Evolutionary conservation across 2,797 vertebrate genomes (phyloP), one percentile per base, ranked within the genome.

Genomic region (Crypturellus tataupa): DNA sequence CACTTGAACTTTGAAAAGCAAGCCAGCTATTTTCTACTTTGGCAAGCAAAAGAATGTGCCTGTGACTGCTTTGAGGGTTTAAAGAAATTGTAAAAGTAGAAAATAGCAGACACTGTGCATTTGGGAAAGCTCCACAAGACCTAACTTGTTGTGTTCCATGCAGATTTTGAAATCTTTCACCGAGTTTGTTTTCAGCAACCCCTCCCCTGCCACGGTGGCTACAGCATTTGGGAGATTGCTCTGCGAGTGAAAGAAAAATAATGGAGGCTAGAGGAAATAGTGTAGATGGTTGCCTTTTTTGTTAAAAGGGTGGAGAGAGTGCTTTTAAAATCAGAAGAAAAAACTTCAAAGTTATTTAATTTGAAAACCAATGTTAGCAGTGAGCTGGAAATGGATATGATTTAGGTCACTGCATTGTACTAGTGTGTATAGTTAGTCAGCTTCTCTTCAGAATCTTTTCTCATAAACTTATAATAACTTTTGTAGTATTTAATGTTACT

Each of bases 311-410:
- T 62, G n/a, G 23, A 56, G 46, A 33, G 20, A 58, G 6, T 42
- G 14, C 9, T 89, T 77, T 10, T 53, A 1, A 70, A 31, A 58
- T 58, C 56, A 55, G 16, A 75, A 58, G 69, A 9, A 27, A 69
- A 37, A 44, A 25, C 77, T 89, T 73, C 21, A n/a, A 6, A n/a
- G 69, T 63, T 51, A 27, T 4, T 51, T 69, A 31, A 19, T 59
- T 78, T 75, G 40, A 33, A 91, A 90, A 39, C 15, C 25, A 46
- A 70, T 21, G 8, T 63, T 15, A 53, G 10, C 13, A 37, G 29
- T 0, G 0, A 73, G 47, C 10, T 87, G 70, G 25, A 8, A 63
- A 78, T 5, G 18, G 39, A 3, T 16, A 2, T 42, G 29, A 23
- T 13, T 76, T 78, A 18, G 13, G 58, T 81, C 0, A 0, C 63